phyloP scores from a whole-genome alignment of 2,113 vertebrate species.

The Pomatostomus ruficeps region DNA sequence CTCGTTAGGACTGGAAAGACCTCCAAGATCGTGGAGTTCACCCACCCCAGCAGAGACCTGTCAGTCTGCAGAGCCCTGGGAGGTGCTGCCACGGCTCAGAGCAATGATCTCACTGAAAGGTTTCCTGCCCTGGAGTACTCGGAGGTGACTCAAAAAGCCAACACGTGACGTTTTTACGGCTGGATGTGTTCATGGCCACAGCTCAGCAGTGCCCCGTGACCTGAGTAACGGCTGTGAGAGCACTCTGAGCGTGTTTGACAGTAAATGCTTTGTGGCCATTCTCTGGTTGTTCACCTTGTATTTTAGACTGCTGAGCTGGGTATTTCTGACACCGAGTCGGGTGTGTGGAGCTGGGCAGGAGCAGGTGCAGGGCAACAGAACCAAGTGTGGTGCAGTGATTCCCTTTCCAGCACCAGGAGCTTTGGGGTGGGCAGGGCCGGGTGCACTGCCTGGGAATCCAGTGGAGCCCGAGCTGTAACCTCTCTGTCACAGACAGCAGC shows the following conservation, averaged over 20 bases:
- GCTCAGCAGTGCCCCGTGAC: background rate
- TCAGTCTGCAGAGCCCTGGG: rapidly evolving
- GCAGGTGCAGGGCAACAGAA: too few species aligned
- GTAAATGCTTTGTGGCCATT: background rate
- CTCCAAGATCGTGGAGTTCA: rapidly evolving
- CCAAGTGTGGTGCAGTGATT: too few species aligned
- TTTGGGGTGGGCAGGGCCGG: background rate
- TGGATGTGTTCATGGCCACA: background rate
- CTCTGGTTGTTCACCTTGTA: background rate
- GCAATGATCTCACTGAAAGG: rapidly evolving
- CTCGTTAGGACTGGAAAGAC: background rate
- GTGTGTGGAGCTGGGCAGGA: rapidly evolving
- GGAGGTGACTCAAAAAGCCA: background rate
- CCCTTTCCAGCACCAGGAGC: background rate
- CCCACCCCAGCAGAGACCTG: background rate
- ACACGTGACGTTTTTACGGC: background rate
- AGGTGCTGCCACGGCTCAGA: rapidly evolving
- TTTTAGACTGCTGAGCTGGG: background rate
- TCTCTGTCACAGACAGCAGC: background rate
- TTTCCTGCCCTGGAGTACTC: background rate
- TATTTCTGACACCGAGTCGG: background rate
- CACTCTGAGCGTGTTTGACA: background rate
- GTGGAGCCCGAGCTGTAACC: background rate
- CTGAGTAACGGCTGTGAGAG: background rate
- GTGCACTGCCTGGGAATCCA: background rate